Base-by-base conservation (phyloP, 2,888 invertebrate species). In the Harpalus rufipes region DNA sequence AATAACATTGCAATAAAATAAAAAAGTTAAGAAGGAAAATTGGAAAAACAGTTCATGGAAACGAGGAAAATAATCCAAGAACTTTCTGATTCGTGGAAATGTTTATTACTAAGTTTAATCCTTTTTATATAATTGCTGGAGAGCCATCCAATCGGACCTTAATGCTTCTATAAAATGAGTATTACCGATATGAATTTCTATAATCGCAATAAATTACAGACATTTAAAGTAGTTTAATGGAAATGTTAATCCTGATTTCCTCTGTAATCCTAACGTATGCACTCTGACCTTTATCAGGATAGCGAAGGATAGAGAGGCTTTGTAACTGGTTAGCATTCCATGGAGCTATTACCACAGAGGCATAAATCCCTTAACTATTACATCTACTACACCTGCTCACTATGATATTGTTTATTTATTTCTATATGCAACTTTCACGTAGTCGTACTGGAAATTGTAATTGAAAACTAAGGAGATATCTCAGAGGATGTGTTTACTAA, bases 251-350 rank as follows among this genome's bases (percentile, higher is more conserved):
- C 74, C 74, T 51, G 74, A 74, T 74, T 74, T 58, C 14, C 58
- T 78, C 32, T 12, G 58, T 78, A 78, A 78, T 58, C 56, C 78
- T 78, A 78, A 78, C 78, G 21, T 78, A 78, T 78, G 78, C 25
- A 56, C 58, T 78, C 16, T 56, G 78, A 78, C 58, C 78, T 78
- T 78, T 78, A 56, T 58, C 58, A 78, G 58, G 14, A 25, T 78
- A 51, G 44, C 32, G 32, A 10, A 51, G 44, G 44, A 51, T 51
- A 8, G 1, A 32, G 44, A 12, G 44, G 44, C 44, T 72, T 16
- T 21, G 16, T 39, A 16, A 7, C 72, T 59, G 59, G 59, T 16
- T 59, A 59, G 16, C 16, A 58, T 58, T 8, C 58, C 58, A 8
- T n/a, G n/a, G 58, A 6, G 2, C 7, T 14, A 14, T 16, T 59